Base-by-base conservation (phyloP, 2,797 vertebrate species). In the Taeniopygia guttata region DNA sequence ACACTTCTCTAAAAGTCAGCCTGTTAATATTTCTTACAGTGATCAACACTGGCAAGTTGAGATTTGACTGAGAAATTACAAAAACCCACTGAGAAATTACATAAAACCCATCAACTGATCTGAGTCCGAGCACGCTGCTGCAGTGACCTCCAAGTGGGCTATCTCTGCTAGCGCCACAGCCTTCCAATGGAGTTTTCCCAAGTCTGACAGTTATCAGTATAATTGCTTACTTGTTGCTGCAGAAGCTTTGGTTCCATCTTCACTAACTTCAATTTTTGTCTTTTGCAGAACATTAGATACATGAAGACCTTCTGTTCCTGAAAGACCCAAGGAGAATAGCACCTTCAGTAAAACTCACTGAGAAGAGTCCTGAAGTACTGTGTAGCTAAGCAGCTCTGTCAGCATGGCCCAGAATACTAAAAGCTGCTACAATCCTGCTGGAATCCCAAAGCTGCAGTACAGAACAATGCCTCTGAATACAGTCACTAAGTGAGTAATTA, bases 201-300 rank as follows among this genome's bases (percentile, higher is more conserved):
- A 67, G 30, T 16, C 54, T 51, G 15, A n/a, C 40, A 93, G 10
- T 42, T 56, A 55, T 11, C 48, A 89, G 45, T 25, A 45, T 10
- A 77, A 30, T 16, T 85, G 79, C 99, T 98, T 98, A 99, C 99
- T 97, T 67, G 99, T 99, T 78, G 98, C 98, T 94, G 98, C 99
- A 77, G 99, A 98, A 93, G 99, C 99, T 98, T 99, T 99, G 52
- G 99, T 99, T 95, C 99, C 99, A 46, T 99, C 99, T 97, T 99
- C 99, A 64, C 98, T 99, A 75, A 99, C 99, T 97, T 99, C 98
- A 22, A 99, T 98, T 97, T 99, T 99, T 94, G 98, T 98, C 98
- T 99, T 99, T 96, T 99, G 99, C 23, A 99, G 97, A 8, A 99
- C 98, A 43, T 98, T 98, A 75, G 99, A 99, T 45, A 99, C 98